phyloP scores from a whole-genome alignment of 2,888 invertebrate species.

The Deroplatys truncata region DNA sequence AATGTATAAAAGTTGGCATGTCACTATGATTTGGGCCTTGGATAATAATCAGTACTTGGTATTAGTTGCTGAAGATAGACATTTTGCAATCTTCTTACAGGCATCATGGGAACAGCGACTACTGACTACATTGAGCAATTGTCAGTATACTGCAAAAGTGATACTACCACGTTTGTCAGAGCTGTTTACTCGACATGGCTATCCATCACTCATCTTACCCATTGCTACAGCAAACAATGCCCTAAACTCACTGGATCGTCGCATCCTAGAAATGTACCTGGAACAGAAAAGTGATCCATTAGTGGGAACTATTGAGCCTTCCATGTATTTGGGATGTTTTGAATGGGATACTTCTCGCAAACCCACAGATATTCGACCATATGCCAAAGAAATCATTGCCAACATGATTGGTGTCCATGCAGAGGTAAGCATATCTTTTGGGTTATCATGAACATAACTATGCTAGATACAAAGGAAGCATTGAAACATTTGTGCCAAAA shows the following conservation, averaged over 20 bases:
- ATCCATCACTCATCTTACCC: conserved; percentile 69
- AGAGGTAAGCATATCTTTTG: conserved; percentile 6
- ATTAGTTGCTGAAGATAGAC: not conserved
- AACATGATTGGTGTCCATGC: conserved; percentile 26
- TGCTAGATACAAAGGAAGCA: not conserved
- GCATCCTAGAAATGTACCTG: conserved; percentile 70
- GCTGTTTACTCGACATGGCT: conserved; percentile 63
- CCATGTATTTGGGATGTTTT: conserved; percentile 89
- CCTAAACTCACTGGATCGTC: conserved; percentile 39
- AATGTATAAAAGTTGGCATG: too few species aligned
- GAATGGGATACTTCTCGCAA: conserved; percentile 76
- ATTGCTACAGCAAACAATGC: conserved; percentile 53
- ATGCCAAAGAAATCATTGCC: conserved; percentile 82
- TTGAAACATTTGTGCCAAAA: not conserved
- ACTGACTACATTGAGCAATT: conserved; percentile 83
- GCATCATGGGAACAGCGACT: conserved; percentile 77
- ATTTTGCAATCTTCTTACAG: conserved; percentile 41
- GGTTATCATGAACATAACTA: not conserved
- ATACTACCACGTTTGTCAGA: conserved; percentile 69
- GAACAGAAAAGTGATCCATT: conserved; percentile 92
- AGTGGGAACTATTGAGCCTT: conserved; percentile 93
- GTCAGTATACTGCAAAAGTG: conserved; percentile 73
- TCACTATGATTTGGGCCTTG: too few species aligned
- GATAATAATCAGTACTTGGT: too few species aligned
- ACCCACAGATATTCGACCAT: conserved; percentile 76